These are phyloP conservation scores for Drosophila truncata DNA, from an alignment of 1,140 invertebrate genomes.

Conservation along the genomic window DNA sequence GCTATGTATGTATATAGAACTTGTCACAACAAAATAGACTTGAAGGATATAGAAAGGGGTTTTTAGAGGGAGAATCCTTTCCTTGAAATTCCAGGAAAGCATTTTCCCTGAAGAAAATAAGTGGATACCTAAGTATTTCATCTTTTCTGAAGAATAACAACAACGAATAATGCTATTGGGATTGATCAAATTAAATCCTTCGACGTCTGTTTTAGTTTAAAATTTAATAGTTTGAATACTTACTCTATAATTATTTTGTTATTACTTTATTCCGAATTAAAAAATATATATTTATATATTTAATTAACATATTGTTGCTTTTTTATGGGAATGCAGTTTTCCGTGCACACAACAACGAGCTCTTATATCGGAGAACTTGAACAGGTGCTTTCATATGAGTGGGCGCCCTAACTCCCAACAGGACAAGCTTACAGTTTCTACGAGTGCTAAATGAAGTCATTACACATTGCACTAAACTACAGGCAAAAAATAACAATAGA, in stretches of 20 bases:
- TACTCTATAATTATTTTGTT: too few relatives aligned
- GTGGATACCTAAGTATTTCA: not conserved
- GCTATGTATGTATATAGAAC: too few relatives aligned
- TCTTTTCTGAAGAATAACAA: not conserved
- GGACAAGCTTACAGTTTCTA: slow-evolving; percentile 13
- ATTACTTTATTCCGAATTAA: too few relatives aligned
- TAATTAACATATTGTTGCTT: not conserved
- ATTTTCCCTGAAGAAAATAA: not conserved
- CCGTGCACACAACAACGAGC: slow-evolving; percentile 10
- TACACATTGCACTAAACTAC: slow-evolving; percentile 22
- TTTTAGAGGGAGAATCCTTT: too few relatives aligned
- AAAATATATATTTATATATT: not conserved
- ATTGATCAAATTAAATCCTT: too few relatives aligned
- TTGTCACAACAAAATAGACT: not conserved
- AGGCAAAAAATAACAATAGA: slow-evolving; percentile 30
- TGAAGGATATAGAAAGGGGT: not conserved
- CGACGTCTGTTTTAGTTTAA: too few relatives aligned
- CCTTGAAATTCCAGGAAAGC: not conserved
- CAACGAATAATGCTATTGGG: not conserved
- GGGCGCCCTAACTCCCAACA: slow-evolving; percentile 7
- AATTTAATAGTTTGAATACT: too few relatives aligned
- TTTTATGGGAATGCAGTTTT: not conserved
- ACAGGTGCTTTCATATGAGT: slow-evolving; percentile 38
- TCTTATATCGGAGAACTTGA: not conserved
- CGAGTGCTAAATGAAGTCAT: slow-evolving; percentile 67